Percentiles rank a stretch among this genome's conserved stretches.
Evolutionary conservation across 2,888 invertebrate species (phyloP).

Genomic region (Alcis repandata): DNA sequence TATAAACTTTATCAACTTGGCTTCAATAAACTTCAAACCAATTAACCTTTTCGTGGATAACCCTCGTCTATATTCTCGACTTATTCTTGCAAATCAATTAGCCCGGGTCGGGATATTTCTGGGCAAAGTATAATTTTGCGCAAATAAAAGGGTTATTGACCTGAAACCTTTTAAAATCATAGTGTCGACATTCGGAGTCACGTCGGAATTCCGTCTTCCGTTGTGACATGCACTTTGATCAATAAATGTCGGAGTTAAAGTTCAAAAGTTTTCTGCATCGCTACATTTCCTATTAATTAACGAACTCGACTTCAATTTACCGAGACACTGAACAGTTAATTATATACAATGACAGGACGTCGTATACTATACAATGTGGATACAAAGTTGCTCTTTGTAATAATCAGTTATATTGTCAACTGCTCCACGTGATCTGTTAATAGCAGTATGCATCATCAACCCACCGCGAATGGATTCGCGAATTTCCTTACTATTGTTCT

Average conservation of each 20-base stretch:
- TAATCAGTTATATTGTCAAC: conserved; percentile 12
- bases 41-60: neutral
- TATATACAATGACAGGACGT: neutral
- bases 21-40: no score
- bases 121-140: neutral
- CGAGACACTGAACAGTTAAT: neutral
- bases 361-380: neutral
- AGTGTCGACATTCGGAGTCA: neutral
- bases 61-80: neutral
- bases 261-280: conserved; percentile 5
- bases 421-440: conserved; percentile 11
- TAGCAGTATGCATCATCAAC: conserved; percentile 10
- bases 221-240: neutral
- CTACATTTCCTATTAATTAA: conserved; percentile 1
- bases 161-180: conserved; percentile 1
- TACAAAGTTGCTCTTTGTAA: conserved; percentile 1
- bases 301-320: neutral
- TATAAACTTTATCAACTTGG: no score
- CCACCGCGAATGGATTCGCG: conserved; percentile 14
- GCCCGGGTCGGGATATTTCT: neutral
- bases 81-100: neutral
- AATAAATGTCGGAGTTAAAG: neutral
- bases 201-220: conserved; percentile 8
- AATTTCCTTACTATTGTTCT: conserved; percentile 10
- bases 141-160: conserved; percentile 3